Base-by-base conservation (phyloP, 2,888 invertebrate species). In the Drosophila mayaguana region DNA sequence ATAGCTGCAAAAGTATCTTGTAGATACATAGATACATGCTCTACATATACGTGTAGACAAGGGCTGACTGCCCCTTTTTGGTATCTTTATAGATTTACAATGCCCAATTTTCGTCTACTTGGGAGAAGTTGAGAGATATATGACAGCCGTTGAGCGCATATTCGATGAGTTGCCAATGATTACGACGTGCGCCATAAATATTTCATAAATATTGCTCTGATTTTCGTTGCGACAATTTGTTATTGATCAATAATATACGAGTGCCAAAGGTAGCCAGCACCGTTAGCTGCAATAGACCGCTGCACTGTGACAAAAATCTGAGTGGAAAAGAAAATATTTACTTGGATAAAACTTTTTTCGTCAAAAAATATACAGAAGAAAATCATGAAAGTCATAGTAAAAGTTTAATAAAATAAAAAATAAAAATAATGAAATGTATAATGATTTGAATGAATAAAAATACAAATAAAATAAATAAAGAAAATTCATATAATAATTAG, bases 141-240 rank as follows among this genome's bases (percentile, higher is more conserved):
- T 78, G 81, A 89, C 80, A 69, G 68, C 53, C 69, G 60, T 81
- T 75, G 80, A 73, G 61, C 69, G 66, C 68, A 65, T 67, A 69
- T 66, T 80, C 86, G 86, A 88, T 86, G 90, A 81, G 88, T 89
- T 89, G 88, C 83, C 86, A 78, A 76, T 85, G 90, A 90, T 90
- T 89, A 88, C 89, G 89, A 84, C 82, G 85, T 81, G 79, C 71
- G 80, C 82, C 88, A 74, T 89, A 88, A 89, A 84, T 66, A 90
- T 80, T 89, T 81, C 78, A 90, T 90, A 86, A 89, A 91, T 90
- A 81, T 85, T 79, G 87, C 83, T 83, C 90, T 89, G 91, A 91
- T 90, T 90, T 89, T 80, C 74, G 70, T 82, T 78, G 75, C 79
- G 72, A 80, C 82, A 80, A 83, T 85, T 77, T 83, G 85, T 83